These are phyloP conservation scores for Brachionus angularis DNA, from an alignment of 1,140 invertebrate species.

Conservation along the genomic window DNA sequence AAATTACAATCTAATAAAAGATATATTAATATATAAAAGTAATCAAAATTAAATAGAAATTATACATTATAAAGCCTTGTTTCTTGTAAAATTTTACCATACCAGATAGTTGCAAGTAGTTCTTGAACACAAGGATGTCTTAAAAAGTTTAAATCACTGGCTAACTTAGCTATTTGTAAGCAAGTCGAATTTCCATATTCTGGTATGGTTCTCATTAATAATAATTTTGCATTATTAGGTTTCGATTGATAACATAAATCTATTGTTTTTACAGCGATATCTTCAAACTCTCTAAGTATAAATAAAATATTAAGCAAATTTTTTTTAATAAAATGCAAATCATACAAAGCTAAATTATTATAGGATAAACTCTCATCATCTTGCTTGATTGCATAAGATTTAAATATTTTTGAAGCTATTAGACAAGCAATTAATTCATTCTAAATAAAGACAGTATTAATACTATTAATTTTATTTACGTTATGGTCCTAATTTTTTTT, in stretches of 20 bases:
- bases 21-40: too few relatives aligned
- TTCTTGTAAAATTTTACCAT: slow-evolving; percentile 21
- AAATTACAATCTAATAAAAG: background rate
- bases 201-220: background rate
- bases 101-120: slow-evolving; percentile 16
- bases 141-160: slow-evolving; percentile 10
- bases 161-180: slow-evolving; percentile 26
- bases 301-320: too few relatives aligned
- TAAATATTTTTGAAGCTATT: slow-evolving; percentile 30
- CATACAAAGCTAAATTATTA: background rate
- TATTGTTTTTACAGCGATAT: background rate
- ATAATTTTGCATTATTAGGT: background rate
- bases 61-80: background rate
- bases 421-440: slow-evolving; percentile 28
- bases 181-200: slow-evolving; percentile 31
- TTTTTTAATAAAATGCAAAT: too few relatives aligned
- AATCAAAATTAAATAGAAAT: background rate
- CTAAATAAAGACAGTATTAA: background rate
- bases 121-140: slow-evolving; percentile 31
- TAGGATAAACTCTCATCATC: background rate
- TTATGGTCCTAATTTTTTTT: background rate
- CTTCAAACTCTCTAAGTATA: slow-evolving; percentile 40
- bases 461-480: background rate
- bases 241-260: background rate
- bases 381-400: background rate